Base-by-base conservation (phyloP, 2,797 vertebrate genomes). In the Chromobotia macracanthus region DNA sequence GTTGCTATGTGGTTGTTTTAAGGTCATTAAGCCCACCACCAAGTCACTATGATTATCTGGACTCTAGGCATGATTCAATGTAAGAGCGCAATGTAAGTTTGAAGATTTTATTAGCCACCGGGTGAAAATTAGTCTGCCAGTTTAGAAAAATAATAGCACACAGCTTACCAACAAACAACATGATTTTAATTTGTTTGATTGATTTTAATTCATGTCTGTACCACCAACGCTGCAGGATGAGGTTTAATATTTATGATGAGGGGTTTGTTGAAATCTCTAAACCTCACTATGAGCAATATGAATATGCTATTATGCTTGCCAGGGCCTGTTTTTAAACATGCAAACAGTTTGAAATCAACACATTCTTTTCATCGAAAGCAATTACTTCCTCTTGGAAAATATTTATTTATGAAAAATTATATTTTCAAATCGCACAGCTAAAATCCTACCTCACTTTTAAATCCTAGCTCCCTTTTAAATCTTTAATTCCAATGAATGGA, bases 401-500 rank as follows among this genome's bases (percentile, higher is more conserved):
- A 18, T 38, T n/a, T 53, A 12, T 63, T 51, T n/a, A n/a, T n/a
- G n/a, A n/a, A n/a, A n/a, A n/a, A n/a, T n/a, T n/a, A n/a, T n/a
- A n/a, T 23, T 10, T 51, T 1, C 8, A 16, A 58, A 75, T 44
- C 41, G 10, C 9, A 10, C 9, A 44, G 41, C 35, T 31, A 38
- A 4, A 21, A 64, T 51, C 5, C 12, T n/a, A 12, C 8, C 46
- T 23, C 13, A 10, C n/a, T 38, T 16, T 25, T 25, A 3, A 67
- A n/a, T n/a, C n/a, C n/a, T n/a, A n/a, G 16, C 18, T 31, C 2
- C 1, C 51, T 67, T 41, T 68, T 77, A 68, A 68, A 68, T 77
- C 56, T 18, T 77, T 77, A 18, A 58, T 77, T 31, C 31, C 51
- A 67, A 21, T n/a, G 12, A 77, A 77, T 77, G 53, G 51, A 58